Base-by-base conservation (phyloP, 2,797 vertebrate species). In the Gymnodraco acuticeps region DNA sequence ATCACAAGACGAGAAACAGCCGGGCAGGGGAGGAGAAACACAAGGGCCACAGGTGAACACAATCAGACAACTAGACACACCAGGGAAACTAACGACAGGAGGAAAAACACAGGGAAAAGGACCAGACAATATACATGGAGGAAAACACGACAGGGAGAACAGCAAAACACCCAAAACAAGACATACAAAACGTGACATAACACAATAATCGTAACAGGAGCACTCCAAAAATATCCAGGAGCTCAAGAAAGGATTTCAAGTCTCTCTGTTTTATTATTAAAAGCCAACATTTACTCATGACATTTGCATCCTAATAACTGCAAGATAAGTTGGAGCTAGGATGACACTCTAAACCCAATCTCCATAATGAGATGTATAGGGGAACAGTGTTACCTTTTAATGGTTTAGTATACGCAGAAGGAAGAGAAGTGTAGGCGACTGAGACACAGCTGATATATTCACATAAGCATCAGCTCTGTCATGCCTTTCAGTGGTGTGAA, bases 301-400 rank as follows among this genome's bases (percentile, higher is more conserved):
- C 86, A 92, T 91, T 92, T 88, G 86, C 88, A 89, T 88, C 82
- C 77, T 89, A 91, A 91, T 92, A 93, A 91, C 82, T 77, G 85
- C 62, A 23, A 82, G 89, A 92, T 89, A 89, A 85, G 15, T 88
- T 82, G 66, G 83, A 90, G 85, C 69, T 72, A 82, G 79, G 80
- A 87, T 87, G 87, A 90, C 88, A 88, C 86, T 80, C 73, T 65
- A 80, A 89, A 88, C 70, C 82, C 59, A 82, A 87, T 93, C 83
- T 87, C 78, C 83, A 87, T 88, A 91, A 92, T 89, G 83, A 87
- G 87, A 89, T 93, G 90, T 85, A 89, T 84, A 53, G 81, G 59
- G 42, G 52, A 23, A 82, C 80, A 83, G 70, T 82, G 78, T 80
- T 84, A 79, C 73, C 65, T 89, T 47, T 88, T 86, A 90, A 87